These are phyloP conservation scores for Crioceris asparagi DNA, from an alignment of 2,888 invertebrate species.

Conservation along the genomic window DNA sequence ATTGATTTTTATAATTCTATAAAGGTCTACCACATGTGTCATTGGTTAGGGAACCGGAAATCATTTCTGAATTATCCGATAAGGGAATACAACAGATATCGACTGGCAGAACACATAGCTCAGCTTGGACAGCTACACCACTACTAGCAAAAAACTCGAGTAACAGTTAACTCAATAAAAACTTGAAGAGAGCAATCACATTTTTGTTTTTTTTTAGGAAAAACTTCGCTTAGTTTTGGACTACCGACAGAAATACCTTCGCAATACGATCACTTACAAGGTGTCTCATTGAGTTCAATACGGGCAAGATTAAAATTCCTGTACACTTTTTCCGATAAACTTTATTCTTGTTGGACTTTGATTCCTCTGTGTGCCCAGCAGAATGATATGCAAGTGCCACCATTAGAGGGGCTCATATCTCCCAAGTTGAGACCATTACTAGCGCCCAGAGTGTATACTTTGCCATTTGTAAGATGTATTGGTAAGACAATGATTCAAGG, in stretches of 20 bases:
- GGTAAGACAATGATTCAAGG: slow-evolving; percentile 59
- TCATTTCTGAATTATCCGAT: slow-evolving; percentile 41
- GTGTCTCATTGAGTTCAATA: slow-evolving; percentile 41
- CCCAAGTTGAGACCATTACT: slow-evolving; percentile 43
- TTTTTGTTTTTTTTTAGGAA: slow-evolving; percentile 4
- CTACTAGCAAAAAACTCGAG: slow-evolving; percentile 43
- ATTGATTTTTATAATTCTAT: too few species aligned
- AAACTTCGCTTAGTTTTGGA: slow-evolving; percentile 40
- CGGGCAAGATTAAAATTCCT: slow-evolving; percentile 46
- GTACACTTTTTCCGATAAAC: slow-evolving; percentile 50
- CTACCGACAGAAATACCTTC: slow-evolving; percentile 44
- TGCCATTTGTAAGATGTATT: slow-evolving; percentile 51
- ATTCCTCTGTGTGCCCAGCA: slow-evolving; percentile 41
- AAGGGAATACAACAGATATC: slow-evolving; percentile 49
- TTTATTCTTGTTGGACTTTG: slow-evolving; percentile 48
- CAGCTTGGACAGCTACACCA: slow-evolving; percentile 50
- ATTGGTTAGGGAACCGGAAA: slow-evolving; percentile 46
- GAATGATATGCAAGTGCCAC: slow-evolving; percentile 34
- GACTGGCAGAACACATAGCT: slow-evolving; percentile 51
- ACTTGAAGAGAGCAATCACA: too few species aligned
- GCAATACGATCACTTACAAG: slow-evolving; percentile 45
- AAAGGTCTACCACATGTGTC: slow-evolving; percentile 46
- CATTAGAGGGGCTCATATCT: slow-evolving; percentile 37
- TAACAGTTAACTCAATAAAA: too few species aligned
- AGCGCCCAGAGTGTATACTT: slow-evolving; percentile 48